These are phyloP conservation scores for Amniataba percoides DNA, from an alignment of 2,797 vertebrate species.

Conservation along the genomic window DNA sequence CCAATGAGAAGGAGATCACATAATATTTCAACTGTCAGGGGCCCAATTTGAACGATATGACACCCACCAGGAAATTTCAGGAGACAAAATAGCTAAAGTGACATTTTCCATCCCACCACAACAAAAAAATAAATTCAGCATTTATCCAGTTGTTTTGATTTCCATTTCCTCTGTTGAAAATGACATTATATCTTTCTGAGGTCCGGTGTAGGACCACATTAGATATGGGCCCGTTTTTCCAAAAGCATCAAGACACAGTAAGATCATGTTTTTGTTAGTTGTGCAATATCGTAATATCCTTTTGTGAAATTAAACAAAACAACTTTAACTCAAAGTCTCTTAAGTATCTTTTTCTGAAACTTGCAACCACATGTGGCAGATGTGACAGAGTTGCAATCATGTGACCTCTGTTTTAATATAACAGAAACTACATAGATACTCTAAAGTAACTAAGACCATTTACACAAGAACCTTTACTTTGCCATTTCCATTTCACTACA, in stretches of 20 bases:
- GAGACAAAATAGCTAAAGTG: not conserved
- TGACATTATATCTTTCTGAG: not conserved
- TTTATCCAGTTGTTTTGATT: not conserved
- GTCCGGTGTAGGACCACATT: constrained; percentile 1
- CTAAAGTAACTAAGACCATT: not conserved
- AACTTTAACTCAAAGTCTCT: not conserved
- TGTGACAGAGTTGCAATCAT: not conserved
- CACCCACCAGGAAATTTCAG: not conserved
- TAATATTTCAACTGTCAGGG: not conserved
- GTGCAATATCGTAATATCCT: not conserved
- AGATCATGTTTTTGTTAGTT: not conserved
- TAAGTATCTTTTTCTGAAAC: not conserved
- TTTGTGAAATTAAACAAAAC: not conserved
- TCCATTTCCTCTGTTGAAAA: constrained; percentile 24
- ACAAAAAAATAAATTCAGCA: not conserved
- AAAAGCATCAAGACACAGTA: constrained; percentile 49
- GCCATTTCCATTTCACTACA: not conserved
- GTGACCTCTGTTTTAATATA: too few species aligned
- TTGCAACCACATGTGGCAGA: not conserved
- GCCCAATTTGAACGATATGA: not conserved
- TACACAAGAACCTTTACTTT: not conserved
- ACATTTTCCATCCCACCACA: constrained; percentile 58
- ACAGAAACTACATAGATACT: too few species aligned
- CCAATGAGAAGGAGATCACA: not conserved
- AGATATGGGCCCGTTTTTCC: constrained; percentile 55